These are phyloP conservation scores for Ursus arctos DNA, from an alignment of 2,113 vertebrate genomes.

Conservation along the genomic window DNA sequence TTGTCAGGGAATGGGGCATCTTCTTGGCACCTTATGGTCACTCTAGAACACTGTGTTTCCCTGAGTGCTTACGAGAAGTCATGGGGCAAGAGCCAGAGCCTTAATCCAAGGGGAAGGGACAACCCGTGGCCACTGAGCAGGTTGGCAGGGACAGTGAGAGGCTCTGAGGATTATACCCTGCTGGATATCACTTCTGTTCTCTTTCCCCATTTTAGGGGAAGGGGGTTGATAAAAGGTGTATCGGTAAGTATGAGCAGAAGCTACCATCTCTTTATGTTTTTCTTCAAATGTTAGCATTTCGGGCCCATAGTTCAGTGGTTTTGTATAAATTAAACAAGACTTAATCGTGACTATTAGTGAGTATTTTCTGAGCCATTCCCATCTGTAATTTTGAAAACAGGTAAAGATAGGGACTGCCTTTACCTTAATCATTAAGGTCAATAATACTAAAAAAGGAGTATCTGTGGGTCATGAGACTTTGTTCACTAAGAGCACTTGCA, in stretches of 20 bases:
- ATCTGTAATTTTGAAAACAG: background rate
- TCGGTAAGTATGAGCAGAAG: background rate
- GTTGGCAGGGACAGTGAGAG: background rate
- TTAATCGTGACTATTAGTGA: background rate
- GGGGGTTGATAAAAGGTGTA: background rate
- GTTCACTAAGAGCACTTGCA: conserved; percentile 16
- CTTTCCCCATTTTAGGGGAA: background rate
- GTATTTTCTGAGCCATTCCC: background rate
- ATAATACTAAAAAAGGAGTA: background rate
- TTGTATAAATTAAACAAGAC: background rate
- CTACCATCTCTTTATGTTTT: background rate
- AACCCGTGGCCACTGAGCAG: background rate
- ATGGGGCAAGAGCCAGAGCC: background rate
- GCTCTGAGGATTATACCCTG: background rate
- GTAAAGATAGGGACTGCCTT: background rate
- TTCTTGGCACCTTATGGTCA: background rate
- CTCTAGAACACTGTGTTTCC: background rate
- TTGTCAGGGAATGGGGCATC: background rate
- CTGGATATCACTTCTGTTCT: background rate
- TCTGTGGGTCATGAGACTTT: background rate
- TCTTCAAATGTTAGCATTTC: background rate
- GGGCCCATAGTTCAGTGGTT: background rate
- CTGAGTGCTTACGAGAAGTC: background rate
- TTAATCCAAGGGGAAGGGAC: background rate
- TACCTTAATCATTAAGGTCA: background rate